Evolutionary conservation across 2,797 vertebrate species (phyloP), one percentile per base, ranked within the genome.

Genomic region (Hemitrygon akajei): DNA sequence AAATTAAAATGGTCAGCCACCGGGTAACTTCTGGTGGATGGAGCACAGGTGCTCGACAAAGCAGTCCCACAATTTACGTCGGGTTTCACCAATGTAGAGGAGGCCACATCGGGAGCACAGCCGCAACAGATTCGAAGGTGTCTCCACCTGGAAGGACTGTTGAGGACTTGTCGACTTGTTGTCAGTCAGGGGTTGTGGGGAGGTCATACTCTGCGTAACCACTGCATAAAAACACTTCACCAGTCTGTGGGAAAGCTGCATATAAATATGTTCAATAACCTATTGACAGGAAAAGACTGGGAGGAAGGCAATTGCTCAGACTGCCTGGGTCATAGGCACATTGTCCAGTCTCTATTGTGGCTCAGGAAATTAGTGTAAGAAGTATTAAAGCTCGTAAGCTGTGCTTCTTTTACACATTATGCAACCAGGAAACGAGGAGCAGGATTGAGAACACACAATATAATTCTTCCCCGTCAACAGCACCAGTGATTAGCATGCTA

Each of bases 311-410:
- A 37, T 69, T 89, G 86, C 60, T 69, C 20, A 69, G n/a, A 7
- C 60, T 34, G 86, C 86, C 18, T 25, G 86, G 86, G 86, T 69
- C 60, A 89, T n/a, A 69, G n/a, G n/a, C n/a, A 7, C 86, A 89
- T 89, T 89, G 86, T 89, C 86, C 86, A 37, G 63, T 37, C 34
- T 25, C 60, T n/a, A 69, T 89, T 89, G 86, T 69, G 86, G 37
- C 60, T 69, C 86, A 89, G 86, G 86, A 89, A 89, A 89, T 89
- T 89, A 89, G 86, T 89, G 60, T 89, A 89, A 89, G 37, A 69
- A 89, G 86, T 89, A 66, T 89, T 89, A 89, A 18, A 37, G 60
- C 86, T 69, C 63, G 60, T 89, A 69, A 89, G 0, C 86, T 37
- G 16, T 69, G 16, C 60, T 89, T 22, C 60, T 69, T 25, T 89